Evolutionary conservation across 2,113 vertebrate genomes (phyloP), one percentile per base, ranked within the genome.

Genomic region (Chamaetylas fuelleborni): DNA sequence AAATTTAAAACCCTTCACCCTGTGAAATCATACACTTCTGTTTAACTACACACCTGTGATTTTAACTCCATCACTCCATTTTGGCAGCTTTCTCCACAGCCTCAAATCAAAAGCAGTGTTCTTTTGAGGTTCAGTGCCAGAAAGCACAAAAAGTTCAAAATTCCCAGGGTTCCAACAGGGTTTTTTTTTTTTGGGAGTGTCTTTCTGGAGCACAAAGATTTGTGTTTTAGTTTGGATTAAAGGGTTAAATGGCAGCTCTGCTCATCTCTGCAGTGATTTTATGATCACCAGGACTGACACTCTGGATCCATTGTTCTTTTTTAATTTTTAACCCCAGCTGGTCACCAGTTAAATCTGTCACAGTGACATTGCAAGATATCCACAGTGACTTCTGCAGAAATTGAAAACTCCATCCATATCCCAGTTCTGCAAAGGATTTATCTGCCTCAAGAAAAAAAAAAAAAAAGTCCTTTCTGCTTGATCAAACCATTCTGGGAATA

Each of bases 391-490:
- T 33, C 24, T 38, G 15, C 28, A 38, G 69, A 31, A 47, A 24
- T 3, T 45, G 64, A 12, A 36, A 60, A 54, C 53, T 77, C 16
- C 48, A 24, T 78, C 82, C 22, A 1, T 3, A 16, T 23, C 67
- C 62, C 45, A 74, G 23, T 24, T 85, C 74, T 34, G 38, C 29
- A 4, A 10, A 73, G 28, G 25, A 54, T 38, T 60, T 38, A 6
- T 5, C 36, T 53, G 5, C 58, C 29, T 42, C 11, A 28, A 0
- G 0, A 29, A 47, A 67, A 45, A 76, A 0, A 1, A 1, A 71
- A 47, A 43, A 43, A 43, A 43, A 43, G 8, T 12, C 1, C 33
- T 53, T 92, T 58, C 36, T 88, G 18, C 4, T 0, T 13, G 31
- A 19, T 19, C 29, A 73, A 25, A 19, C 17, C 7, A 17, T 73